A percentile compares a stretch with the other conserved stretches of the same genome.
phyloP scores from a whole-genome alignment of 2,888 invertebrate species.

The Cantharis flavilabris region DNA sequence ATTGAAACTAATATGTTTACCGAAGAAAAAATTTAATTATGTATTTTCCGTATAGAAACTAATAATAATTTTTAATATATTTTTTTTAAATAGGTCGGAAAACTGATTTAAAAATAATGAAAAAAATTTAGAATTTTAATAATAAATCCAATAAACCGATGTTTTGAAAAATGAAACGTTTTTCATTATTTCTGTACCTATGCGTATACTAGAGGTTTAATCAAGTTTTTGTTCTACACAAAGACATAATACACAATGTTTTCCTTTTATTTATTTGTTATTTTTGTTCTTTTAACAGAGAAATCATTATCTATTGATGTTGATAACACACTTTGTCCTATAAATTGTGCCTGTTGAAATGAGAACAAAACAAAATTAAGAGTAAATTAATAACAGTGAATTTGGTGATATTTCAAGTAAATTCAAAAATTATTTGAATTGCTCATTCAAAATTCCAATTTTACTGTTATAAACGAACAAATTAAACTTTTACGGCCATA shows the following conservation, averaged over 20 bases:
- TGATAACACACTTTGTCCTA: not conserved
- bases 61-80: not conserved
- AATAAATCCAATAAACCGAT: not conserved
- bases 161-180: not conserved
- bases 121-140: not conserved
- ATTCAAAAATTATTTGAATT: not conserved
- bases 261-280: not conserved
- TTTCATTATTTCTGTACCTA: not conserved
- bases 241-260: not conserved
- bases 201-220: not conserved
- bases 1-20: not conserved
- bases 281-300: not conserved
- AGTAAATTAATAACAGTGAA: not conserved
- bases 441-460: not conserved
- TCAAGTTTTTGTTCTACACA: not conserved
- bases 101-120: not conserved
- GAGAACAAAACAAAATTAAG: not conserved
- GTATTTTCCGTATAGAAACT: not conserved
- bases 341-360: not conserved
- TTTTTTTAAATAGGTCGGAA: not conserved
- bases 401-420: not conserved
- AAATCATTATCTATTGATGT: not conserved
- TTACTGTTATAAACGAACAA: not conserved
- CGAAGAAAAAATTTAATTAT: not conserved
- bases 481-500: not conserved